Evolutionary conservation across 2,888 invertebrate species (phyloP).

Genomic region (Ornithoptera alexandrae): DNA sequence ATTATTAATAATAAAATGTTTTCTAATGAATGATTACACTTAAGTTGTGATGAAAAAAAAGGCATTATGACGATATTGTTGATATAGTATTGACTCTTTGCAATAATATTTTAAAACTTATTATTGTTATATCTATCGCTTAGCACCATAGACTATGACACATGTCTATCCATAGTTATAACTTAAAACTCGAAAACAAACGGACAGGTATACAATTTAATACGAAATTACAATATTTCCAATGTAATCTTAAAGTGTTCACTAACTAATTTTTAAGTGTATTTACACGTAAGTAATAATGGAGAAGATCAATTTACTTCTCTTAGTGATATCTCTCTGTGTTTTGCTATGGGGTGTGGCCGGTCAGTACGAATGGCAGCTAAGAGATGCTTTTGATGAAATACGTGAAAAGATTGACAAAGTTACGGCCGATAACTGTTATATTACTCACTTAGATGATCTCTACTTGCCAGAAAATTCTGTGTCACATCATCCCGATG

Average conservation of each 20-base stretch:
- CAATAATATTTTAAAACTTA: too few relatives aligned
- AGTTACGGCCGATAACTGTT: constrained; percentile 93
- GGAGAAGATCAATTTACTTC: constrained; percentile 57
- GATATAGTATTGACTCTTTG: too few relatives aligned
- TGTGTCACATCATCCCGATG: constrained; percentile 94
- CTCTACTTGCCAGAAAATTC: constrained; percentile 90
- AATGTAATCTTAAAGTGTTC: constrained; percentile 17
- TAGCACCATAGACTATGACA: background rate
- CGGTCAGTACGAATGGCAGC: constrained; percentile 95
- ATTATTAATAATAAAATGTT: too few relatives aligned
- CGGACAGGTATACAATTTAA: constrained; percentile 9
- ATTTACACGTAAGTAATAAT: constrained; percentile 45
- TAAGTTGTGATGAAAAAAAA: too few relatives aligned
- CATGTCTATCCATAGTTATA: constrained; percentile 5
- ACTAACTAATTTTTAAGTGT: constrained; percentile 24
- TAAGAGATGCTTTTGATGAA: constrained; percentile 93
- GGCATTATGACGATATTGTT: too few relatives aligned
- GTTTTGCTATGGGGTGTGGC: constrained; percentile 82
- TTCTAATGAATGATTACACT: too few relatives aligned
- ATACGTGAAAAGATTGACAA: constrained; percentile 90
- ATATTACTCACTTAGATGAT: constrained; percentile 90
- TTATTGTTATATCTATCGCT: too few relatives aligned
- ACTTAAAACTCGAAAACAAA: constrained; percentile 28
- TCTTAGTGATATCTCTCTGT: constrained; percentile 63
- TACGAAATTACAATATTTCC: constrained; percentile 6